Evolutionary conservation across 1,140 invertebrate genomes (phyloP).

Genomic region (Drosophila cardini): DNA sequence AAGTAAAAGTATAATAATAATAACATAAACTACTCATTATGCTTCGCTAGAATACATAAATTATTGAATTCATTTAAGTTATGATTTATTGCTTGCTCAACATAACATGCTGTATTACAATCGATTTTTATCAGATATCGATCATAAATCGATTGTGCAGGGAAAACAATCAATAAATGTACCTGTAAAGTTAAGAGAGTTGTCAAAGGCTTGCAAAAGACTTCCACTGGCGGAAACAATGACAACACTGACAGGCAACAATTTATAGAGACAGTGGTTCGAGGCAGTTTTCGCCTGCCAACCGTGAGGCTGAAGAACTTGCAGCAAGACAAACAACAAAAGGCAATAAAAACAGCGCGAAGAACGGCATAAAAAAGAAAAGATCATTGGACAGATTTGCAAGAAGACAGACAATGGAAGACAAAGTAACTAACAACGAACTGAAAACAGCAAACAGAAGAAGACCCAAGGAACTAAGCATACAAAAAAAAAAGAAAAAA

Average conservation of each 20-base stretch:
- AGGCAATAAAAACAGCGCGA: conserved; percentile 52
- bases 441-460: conserved; percentile 27
- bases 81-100: too few relatives aligned
- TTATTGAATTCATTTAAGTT: too few relatives aligned
- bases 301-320: conserved; percentile 53
- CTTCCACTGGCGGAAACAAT: conserved; percentile 34
- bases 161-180: conserved; percentile 11
- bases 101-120: too few relatives aligned
- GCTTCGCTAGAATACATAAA: too few relatives aligned
- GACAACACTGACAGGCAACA: conserved; percentile 49
- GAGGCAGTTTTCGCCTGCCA: conserved; percentile 24
- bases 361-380: conserved; percentile 41
- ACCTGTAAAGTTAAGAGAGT: conserved; percentile 43
- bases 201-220: conserved; percentile 31
- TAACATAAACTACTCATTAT: too few relatives aligned
- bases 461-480: conserved; percentile 46
- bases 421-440: conserved; percentile 39
- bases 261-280: conserved; percentile 45
- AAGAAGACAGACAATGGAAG: conserved; percentile 30
- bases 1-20: background rate
- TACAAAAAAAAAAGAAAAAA: background rate
- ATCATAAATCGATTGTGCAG: too few relatives aligned
- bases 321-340: conserved; percentile 45
- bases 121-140: too few relatives aligned
- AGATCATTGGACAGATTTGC: conserved; percentile 76